Conservation (phyloP, 2,113 vertebrate genomes). For the Halichoerus grypus region DNA sequence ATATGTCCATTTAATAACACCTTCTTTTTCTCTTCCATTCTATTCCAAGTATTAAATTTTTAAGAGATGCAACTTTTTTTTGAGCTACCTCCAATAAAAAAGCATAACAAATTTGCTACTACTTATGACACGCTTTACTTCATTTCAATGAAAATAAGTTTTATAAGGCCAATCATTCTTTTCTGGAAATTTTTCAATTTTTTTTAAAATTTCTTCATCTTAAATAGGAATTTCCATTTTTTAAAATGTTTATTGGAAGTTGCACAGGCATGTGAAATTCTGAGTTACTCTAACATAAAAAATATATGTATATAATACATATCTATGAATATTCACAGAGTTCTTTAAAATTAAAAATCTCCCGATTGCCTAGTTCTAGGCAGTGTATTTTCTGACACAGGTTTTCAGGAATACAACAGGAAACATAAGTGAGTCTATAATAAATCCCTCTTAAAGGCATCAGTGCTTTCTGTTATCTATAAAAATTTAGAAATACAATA, state of each 20-base stretch:
- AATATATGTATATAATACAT: not conserved
- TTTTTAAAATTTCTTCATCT: not conserved
- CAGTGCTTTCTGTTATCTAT: not conserved
- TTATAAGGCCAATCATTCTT: constrained; percentile 22
- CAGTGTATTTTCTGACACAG: not conserved
- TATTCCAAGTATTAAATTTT: not conserved
- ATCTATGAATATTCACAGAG: not conserved
- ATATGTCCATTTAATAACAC: not conserved
- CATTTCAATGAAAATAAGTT: constrained; percentile 14
- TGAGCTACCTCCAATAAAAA: constrained; percentile 6
- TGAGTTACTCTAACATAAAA: not conserved
- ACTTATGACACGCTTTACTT: not conserved
- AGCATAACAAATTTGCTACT: not conserved
- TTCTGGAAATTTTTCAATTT: not conserved
- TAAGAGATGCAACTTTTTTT: not conserved
- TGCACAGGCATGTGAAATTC: not conserved
- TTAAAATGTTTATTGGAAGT: constrained; percentile 10
- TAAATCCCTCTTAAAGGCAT: not conserved
- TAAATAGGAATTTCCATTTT: constrained; percentile 51
- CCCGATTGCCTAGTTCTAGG: not conserved
- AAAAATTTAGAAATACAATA: constrained; percentile 48
- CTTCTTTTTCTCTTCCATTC: not conserved
- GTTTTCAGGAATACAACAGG: constrained; percentile 62
- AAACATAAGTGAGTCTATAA: not conserved
- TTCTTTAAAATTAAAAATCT: constrained; percentile 40